Evolutionary conservation across 1,140 invertebrate species (phyloP).

Genomic region (Orius laevigatus): DNA sequence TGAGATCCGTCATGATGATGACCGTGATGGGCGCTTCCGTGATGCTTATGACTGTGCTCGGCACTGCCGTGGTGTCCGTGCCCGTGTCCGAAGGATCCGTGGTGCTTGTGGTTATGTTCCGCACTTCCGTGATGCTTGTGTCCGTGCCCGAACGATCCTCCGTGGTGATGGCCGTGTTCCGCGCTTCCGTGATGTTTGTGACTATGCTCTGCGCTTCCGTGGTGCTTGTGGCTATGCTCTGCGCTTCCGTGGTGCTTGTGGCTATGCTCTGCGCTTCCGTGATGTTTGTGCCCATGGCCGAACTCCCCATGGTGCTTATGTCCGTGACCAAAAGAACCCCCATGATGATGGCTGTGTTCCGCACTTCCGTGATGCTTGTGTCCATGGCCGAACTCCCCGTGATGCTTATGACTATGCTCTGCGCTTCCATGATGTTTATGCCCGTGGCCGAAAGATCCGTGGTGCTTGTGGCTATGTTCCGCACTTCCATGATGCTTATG

Average conservation of each 20-base stretch:
- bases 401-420: constrained; percentile 6
- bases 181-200: constrained; percentile 14
- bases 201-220: constrained; percentile 9
- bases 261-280: constrained; percentile 5
- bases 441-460: constrained; percentile 2
- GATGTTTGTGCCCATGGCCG: constrained; percentile 14
- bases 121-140: constrained; percentile 7
- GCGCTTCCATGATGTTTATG: constrained; percentile 9
- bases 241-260: constrained; percentile 13
- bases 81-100: constrained; percentile 2
- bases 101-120: constrained; percentile 10
- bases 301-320: constrained; percentile 13
- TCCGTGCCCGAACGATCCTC: constrained; percentile 1
- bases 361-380: neutral
- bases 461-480: constrained; percentile 10
- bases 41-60: constrained; percentile 7
- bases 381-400: constrained; percentile 7
- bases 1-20: constrained; percentile 9
- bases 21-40: constrained; percentile 1
- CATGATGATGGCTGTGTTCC: constrained; percentile 10
- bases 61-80: constrained; percentile 6
- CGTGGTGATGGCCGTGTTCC: constrained; percentile 7
- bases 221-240: constrained; percentile 13
- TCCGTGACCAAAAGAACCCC: constrained; percentile 5
- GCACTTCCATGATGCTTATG: constrained; percentile 6